These are phyloP conservation scores for Vanacampus margaritifer DNA, from an alignment of 2,113 vertebrate genomes.

Conservation along the genomic window DNA sequence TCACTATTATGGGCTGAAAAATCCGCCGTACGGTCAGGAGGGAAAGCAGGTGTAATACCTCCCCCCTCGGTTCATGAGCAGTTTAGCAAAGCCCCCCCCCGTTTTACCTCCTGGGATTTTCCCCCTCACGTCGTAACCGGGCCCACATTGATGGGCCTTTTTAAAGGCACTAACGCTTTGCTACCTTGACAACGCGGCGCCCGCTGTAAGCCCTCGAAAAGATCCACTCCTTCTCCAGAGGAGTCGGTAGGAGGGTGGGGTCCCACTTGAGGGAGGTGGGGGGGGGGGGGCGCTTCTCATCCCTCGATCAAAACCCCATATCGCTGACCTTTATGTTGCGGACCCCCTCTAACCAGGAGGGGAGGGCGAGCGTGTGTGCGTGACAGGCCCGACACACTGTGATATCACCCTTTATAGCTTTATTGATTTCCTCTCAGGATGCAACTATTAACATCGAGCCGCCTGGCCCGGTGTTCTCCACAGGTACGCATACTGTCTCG, in stretches of 20 bases:
- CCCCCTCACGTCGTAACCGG: slow-evolving; percentile 49
- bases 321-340: slow-evolving; percentile 52
- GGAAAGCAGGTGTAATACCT: slow-evolving; percentile 56
- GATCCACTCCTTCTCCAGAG: slow-evolving; percentile 52
- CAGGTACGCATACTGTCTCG: slow-evolving; percentile 68
- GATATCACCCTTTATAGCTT: slow-evolving; percentile 77
- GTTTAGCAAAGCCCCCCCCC: slow-evolving; percentile 49
- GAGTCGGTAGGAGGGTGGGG: slow-evolving; percentile 50
- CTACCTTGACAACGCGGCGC: slow-evolving; percentile 56
- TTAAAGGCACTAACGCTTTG: slow-evolving; percentile 47
- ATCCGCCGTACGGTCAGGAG: slow-evolving; percentile 70
- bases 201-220: slow-evolving; percentile 52
- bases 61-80: slow-evolving; percentile 61
- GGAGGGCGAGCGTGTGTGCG: slow-evolving; percentile 30
- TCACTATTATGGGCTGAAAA: slow-evolving; percentile 76
- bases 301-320: slow-evolving; percentile 63
- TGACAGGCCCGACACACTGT: slow-evolving; percentile 62
- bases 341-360: slow-evolving; percentile 35
- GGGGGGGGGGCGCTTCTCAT: slow-evolving; percentile 47
- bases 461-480: slow-evolving; percentile 60
- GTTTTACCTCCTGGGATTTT: slow-evolving; percentile 57
- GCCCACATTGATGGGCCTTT: slow-evolving; percentile 46
- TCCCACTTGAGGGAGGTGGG: slow-evolving; percentile 49
- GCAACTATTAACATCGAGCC: slow-evolving; percentile 76
- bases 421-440: slow-evolving; percentile 80